Base-by-base conservation (phyloP, 2,888 invertebrate species). In the Troglohyphantes excavatus region DNA sequence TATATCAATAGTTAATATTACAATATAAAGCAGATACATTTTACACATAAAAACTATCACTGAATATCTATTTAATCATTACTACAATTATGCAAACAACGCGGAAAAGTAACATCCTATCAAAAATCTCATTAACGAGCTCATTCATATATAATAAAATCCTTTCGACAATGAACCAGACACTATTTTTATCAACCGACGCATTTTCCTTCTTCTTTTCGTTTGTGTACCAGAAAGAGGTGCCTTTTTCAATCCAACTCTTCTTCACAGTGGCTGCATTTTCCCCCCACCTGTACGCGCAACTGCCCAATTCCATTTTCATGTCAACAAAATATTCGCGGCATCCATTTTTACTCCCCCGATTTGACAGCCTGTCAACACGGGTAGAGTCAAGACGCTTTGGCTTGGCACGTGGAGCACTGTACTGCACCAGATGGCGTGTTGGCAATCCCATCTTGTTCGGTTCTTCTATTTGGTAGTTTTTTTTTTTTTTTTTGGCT, bases 321-420 rank as follows among this genome's bases (percentile, higher is more conserved):
- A 46, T 67, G 85, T 85, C 85, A 85, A 78, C 76, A 85, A 78
- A 85, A 85, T 85, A 85, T 85, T 85, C 85, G 26, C 21, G 33
- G 23, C 59, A 5, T 59, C 68, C 68, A 59, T 61, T 85, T 76
- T 61, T 68, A 73, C 53, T 13, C 26, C 53, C 67, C 39, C 85
- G 68, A 67, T 85, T 85, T 85, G 85, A 85, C 85, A 85, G 76
- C 33, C 39, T 85, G 85, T 85, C 85, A 85, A 76, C 67, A 75
- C 39, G 23, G 53, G 76, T 26, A 76, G 33, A 65, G 17, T 53
- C 72, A 70, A 61, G 33, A 43, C 72, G 68, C 33, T 26, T 68
- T 17, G 53, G 26, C 9, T 23, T 2, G 33, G 63, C 79, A 68
- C 68, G 29, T 53, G 19, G 33, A 68, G 33, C n/a, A 17, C 2